phyloP scores from a whole-genome alignment of 2,113 vertebrate genomes.

The Oceanites oceanicus region DNA sequence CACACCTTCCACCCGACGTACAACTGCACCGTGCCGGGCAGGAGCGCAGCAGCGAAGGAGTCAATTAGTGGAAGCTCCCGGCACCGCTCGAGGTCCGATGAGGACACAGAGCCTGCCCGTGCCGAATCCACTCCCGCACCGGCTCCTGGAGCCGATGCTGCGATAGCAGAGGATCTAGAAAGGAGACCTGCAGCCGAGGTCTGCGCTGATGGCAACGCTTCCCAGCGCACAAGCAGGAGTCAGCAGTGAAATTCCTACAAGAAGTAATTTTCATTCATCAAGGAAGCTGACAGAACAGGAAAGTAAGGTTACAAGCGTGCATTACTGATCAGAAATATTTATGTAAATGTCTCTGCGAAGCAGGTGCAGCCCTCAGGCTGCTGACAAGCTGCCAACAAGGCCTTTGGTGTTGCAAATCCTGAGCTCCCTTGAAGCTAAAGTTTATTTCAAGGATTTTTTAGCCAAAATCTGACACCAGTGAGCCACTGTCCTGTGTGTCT shows the following conservation, averaged over 20 bases:
- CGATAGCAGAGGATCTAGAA: accelerated
- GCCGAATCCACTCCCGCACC: neutral
- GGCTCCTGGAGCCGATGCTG: neutral
- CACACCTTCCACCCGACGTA: accelerated
- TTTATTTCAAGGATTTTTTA: neutral
- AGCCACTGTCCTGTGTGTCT: neutral
- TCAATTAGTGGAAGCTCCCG: accelerated
- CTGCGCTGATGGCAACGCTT: accelerated
- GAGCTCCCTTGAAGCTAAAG: neutral
- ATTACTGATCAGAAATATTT: neutral
- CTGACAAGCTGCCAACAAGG: neutral
- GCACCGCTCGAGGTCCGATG: accelerated
- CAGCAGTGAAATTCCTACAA: accelerated
- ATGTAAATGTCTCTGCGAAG: neutral
- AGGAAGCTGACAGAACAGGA: neutral
- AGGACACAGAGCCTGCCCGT: neutral
- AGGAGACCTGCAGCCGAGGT: accelerated
- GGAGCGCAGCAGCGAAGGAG: neutral
- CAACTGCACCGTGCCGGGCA: accelerated
- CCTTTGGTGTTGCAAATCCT: neutral
- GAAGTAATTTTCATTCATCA: accelerated
- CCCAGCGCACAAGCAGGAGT: accelerated
- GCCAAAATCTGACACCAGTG: neutral
- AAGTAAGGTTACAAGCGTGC: neutral
- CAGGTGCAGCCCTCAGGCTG: constrained; percentile 16